Evolutionary conservation across 2,888 invertebrate species (phyloP).

Genomic region (Morpho deidamia): DNA sequence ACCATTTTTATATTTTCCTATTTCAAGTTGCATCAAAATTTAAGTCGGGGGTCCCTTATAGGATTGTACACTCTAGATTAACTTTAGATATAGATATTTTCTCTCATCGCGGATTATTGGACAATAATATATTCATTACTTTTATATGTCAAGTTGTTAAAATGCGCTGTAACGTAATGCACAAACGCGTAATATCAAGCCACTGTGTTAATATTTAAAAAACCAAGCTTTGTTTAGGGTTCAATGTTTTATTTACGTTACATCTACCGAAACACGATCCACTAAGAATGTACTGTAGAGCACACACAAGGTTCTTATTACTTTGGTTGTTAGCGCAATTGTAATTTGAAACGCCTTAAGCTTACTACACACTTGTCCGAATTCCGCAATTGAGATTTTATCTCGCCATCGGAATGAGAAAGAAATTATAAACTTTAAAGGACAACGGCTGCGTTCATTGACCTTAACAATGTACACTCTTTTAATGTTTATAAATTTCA

Average conservation of each 20-base stretch:
- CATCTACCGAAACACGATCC: conserved; percentile 5
- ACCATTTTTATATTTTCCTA: too few relatives aligned
- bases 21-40: too few relatives aligned
- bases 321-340: conserved; percentile 7
- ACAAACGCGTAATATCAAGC: not conserved
- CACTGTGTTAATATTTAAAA: conserved; percentile 14
- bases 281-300: not conserved
- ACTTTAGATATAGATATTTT: too few relatives aligned
- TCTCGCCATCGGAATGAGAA: conserved; percentile 10
- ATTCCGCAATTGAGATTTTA: conserved; percentile 8
- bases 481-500: not conserved
- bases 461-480: conserved; percentile 2
- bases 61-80: too few relatives aligned
- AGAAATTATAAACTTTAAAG: conserved; percentile 13
- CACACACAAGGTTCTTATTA: conserved; percentile 2
- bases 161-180: too few relatives aligned
- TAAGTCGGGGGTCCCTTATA: too few relatives aligned
- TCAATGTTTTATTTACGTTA: conserved; percentile 7
- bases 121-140: too few relatives aligned
- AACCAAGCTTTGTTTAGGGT: conserved; percentile 8
- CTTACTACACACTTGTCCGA: conserved; percentile 5
- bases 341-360: conserved; percentile 15
- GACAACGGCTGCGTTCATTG: conserved; percentile 14
- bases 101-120: too few relatives aligned
- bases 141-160: too few relatives aligned